Conservation (phyloP, 2,888 invertebrate genomes). For the Oscheius myriophilus region DNA sequence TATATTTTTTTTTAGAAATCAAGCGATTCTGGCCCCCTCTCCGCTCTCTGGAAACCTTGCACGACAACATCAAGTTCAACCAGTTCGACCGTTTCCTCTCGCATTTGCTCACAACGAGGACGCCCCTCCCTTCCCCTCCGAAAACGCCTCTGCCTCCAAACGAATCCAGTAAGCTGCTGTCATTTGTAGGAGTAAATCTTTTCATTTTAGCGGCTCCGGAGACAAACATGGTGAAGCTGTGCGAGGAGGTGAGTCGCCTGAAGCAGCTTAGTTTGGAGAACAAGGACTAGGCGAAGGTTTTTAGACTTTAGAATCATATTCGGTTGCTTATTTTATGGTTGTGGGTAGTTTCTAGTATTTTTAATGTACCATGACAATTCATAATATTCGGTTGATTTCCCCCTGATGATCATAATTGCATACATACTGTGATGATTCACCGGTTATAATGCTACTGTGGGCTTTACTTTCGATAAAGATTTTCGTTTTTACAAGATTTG, state of each 20-base stretch:
- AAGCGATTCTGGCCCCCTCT: conserved; percentile 85
- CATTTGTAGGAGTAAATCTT: too few species aligned
- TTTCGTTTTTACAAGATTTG: too few species aligned
- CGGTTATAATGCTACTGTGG: too few species aligned
- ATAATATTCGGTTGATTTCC: too few species aligned
- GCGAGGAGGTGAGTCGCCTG: conserved; percentile 21
- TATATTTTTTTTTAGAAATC: conserved; percentile 66
- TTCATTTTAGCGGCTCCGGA: neutral
- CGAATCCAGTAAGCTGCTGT: neutral
- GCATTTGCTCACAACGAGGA: conserved; percentile 39
- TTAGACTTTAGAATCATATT: too few species aligned
- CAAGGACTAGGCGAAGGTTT: neutral
- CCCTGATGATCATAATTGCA: too few species aligned
- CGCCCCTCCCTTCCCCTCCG: conserved; percentile 52
- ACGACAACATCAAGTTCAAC: conserved; percentile 77
- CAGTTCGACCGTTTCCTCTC: conserved; percentile 51
- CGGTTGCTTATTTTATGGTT: too few species aligned
- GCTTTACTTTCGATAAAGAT: too few species aligned
- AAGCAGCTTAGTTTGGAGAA: conserved; percentile 14
- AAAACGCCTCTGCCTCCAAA: conserved; percentile 41
- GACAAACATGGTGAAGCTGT: conserved; percentile 15
- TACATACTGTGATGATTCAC: too few species aligned
- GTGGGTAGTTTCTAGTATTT: too few species aligned
- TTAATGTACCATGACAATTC: too few species aligned
- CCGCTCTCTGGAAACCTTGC: conserved; percentile 93